Evolutionary conservation across 2,797 vertebrate genomes (phyloP).

Genomic region (Lagocephalus sceleratus): DNA sequence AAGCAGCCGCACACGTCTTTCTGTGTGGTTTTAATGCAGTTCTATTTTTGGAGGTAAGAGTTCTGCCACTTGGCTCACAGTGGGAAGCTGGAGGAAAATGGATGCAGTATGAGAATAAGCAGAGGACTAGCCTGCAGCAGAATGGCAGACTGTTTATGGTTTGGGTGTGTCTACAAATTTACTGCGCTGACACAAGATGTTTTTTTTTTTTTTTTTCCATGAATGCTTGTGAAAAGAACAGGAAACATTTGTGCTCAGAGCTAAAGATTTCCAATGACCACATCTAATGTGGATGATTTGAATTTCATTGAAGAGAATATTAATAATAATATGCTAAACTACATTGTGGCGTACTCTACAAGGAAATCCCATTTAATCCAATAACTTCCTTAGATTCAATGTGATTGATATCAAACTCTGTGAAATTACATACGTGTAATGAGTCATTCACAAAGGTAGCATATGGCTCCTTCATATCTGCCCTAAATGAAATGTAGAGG

Average conservation of each 20-base stretch:
- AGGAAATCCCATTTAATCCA: no score
- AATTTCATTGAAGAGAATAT: background rate
- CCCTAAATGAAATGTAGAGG: background rate
- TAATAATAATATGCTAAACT: background rate
- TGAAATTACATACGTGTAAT: background rate
- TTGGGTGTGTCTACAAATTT: conserved; percentile 74
- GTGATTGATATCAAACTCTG: no score
- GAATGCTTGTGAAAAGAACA: conserved; percentile 32
- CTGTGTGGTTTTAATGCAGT: conserved; percentile 14
- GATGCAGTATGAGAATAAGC: conserved; percentile 45
- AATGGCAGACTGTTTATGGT: conserved; percentile 73
- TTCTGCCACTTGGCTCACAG: conserved; percentile 19
- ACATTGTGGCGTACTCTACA: no score
- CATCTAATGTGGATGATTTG: conserved; percentile 17
- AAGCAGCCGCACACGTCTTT: conserved; percentile 19
- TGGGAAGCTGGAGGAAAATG: conserved; percentile 30
- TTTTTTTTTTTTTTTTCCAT: conserved; percentile 28
- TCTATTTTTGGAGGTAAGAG: conserved; percentile 51
- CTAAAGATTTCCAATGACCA: conserved; percentile 36
- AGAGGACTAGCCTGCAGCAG: conserved; percentile 50
- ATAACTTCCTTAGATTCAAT: no score
- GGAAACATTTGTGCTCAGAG: conserved; percentile 20
- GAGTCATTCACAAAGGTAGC: no score
- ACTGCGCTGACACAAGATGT: conserved; percentile 53
- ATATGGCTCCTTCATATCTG: background rate